Evolutionary conservation across 1,140 invertebrate species (phyloP).

Genomic region (Ephestia elutella): DNA sequence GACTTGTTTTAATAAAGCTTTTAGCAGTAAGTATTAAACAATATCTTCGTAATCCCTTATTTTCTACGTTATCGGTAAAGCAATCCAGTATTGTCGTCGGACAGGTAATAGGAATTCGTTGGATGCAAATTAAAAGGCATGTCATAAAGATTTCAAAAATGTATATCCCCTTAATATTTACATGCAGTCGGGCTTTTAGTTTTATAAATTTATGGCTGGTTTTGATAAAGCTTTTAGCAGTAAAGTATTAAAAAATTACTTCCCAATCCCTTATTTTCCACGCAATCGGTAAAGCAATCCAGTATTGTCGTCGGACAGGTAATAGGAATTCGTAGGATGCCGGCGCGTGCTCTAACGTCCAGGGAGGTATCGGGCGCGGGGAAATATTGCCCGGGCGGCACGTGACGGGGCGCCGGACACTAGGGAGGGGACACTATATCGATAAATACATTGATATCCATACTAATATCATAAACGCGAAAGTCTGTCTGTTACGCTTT

Average conservation of each 20-base stretch:
- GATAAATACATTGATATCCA: not conserved
- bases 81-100: constrained; percentile 8
- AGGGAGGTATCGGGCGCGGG: constrained; percentile 1
- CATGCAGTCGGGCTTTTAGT: too few species aligned
- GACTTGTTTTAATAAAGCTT: too few species aligned
- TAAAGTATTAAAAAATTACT: not conserved
- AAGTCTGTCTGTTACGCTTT: too few species aligned
- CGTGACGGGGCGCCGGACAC: constrained; percentile 4
- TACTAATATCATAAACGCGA: not conserved
- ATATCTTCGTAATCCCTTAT: not conserved
- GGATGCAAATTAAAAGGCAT: too few species aligned
- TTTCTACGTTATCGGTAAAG: not conserved
- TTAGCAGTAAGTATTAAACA: too few species aligned
- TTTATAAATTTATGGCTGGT: too few species aligned
- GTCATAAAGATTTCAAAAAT: too few species aligned
- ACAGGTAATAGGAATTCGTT: constrained; percentile 11
- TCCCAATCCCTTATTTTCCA: not conserved
- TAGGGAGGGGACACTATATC: not conserved
- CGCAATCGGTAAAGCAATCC: not conserved
- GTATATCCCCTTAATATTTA: too few species aligned
- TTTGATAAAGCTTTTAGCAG: too few species aligned
- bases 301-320: constrained; percentile 9
- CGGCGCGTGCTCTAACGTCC: not conserved
- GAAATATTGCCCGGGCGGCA: constrained; percentile 7
- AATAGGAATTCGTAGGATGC: constrained; percentile 11